Percentiles rank a stretch among this genome's conserved stretches.
Evolutionary conservation across 1,140 invertebrate genomes (phyloP).

Genomic region (Fopius arisanus): DNA sequence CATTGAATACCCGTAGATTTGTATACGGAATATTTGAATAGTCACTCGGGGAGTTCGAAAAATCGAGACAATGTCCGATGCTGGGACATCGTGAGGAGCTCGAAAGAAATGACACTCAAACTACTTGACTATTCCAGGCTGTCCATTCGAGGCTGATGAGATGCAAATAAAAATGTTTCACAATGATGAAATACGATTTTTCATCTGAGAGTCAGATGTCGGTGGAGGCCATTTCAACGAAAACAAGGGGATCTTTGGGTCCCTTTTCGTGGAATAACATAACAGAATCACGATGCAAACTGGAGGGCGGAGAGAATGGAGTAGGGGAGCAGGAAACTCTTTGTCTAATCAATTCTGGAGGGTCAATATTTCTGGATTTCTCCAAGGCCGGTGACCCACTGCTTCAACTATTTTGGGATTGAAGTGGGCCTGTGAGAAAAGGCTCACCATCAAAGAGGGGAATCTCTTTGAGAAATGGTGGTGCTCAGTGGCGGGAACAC

Average conservation of each 20-base stretch:
- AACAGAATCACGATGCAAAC: background rate
- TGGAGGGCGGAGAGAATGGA: background rate
- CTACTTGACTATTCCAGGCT: background rate
- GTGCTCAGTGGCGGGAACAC: no score
- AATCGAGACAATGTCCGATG: background rate
- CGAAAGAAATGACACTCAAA: background rate
- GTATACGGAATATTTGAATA: background rate
- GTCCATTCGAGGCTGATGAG: background rate
- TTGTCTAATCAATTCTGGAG: background rate
- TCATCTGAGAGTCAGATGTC: background rate
- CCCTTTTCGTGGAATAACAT: background rate
- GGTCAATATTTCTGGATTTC: background rate
- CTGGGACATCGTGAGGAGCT: background rate
- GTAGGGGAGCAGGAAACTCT: background rate
- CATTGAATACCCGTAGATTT: background rate
- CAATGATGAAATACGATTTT: background rate
- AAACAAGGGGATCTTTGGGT: background rate
- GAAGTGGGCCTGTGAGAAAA: background rate
- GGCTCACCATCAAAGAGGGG: background rate
- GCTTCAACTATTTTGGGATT: conserved; percentile 8
- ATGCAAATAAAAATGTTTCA: conserved; percentile 1
- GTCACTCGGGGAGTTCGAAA: background rate
- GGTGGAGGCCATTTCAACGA: background rate
- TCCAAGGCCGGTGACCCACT: background rate
- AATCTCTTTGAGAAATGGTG: background rate